Percentiles rank a stretch among this genome's conserved stretches.
Conservation (phyloP, 2,888 invertebrate genomes). For the Volucella inflata region DNA sequence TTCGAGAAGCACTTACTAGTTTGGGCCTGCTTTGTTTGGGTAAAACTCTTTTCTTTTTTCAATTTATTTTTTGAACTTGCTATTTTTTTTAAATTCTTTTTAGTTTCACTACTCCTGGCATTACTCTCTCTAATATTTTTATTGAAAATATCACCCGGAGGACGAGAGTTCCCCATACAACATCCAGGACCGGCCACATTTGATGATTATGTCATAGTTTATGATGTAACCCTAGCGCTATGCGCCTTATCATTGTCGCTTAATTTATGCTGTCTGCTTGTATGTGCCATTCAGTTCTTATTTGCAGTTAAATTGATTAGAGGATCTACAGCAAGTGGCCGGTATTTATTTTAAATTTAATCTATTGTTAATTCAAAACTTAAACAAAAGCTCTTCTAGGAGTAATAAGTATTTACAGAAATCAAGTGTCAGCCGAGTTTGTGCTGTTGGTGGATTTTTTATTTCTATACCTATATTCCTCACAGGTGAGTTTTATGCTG, state of each 20-base stretch:
- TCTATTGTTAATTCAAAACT: slow-evolving; percentile 23
- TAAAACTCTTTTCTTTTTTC: slow-evolving; percentile 57
- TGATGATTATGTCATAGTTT: slow-evolving; percentile 94
- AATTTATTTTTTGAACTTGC: neutral
- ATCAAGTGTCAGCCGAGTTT: slow-evolving; percentile 94
- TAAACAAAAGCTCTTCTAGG: slow-evolving; percentile 85
- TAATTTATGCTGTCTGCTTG: slow-evolving; percentile 95
- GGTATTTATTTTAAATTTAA: slow-evolving; percentile 83
- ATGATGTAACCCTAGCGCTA: slow-evolving; percentile 95
- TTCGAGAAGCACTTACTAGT: slow-evolving; percentile 92
- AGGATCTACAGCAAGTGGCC: slow-evolving; percentile 90
- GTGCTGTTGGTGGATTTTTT: slow-evolving; percentile 96
- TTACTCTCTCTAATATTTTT: slow-evolving; percentile 93
- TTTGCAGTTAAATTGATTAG: slow-evolving; percentile 96
- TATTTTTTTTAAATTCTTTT: slow-evolving; percentile 62
- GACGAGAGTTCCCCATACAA: slow-evolving; percentile 83
- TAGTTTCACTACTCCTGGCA: slow-evolving; percentile 92
- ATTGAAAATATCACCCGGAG: slow-evolving; percentile 90
- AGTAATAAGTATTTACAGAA: slow-evolving; percentile 96
- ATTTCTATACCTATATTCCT: slow-evolving; percentile 97
- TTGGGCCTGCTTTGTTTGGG: slow-evolving; percentile 92
- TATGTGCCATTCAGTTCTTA: slow-evolving; percentile 97
- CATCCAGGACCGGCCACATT: slow-evolving; percentile 85
- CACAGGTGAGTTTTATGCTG: slow-evolving; percentile 87
- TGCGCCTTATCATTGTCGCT: slow-evolving; percentile 94